Evolutionary conservation across 2,113 vertebrate genomes (phyloP).

Genomic region (Rhipidura dahli): DNA sequence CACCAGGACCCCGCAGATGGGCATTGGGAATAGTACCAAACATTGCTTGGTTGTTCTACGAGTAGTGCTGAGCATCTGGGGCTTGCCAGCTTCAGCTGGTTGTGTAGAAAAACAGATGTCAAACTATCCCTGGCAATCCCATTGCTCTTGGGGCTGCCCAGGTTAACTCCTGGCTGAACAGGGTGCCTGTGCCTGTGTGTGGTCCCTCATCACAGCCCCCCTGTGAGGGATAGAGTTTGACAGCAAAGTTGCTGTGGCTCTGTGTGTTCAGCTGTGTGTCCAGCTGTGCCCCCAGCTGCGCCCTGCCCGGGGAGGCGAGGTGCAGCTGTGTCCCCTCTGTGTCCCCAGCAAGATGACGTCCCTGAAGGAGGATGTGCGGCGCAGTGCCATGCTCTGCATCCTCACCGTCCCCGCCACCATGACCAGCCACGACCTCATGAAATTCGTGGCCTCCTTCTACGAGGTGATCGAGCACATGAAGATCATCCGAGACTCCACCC

Average conservation of each 20-base stretch:
- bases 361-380: slow-evolving; percentile 86
- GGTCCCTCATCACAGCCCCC: background rate
- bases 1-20: background rate
- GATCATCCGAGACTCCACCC: slow-evolving; percentile 96
- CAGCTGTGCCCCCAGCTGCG: background rate
- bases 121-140: background rate
- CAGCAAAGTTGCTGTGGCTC: background rate
- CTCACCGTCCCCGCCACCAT: slow-evolving; percentile 94
- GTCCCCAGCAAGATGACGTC: slow-evolving; percentile 95
- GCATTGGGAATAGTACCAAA: background rate
- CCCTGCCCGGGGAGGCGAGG: background rate
- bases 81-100: background rate
- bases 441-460: slow-evolving; percentile 94
- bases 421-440: slow-evolving; percentile 99
- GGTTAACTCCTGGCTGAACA: background rate
- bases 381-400: slow-evolving; percentile 96
- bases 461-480: slow-evolving; percentile 99
- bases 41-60: background rate
- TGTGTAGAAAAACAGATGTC: background rate
- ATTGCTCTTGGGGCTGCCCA: background rate
- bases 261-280: background rate
- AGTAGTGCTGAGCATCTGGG: background rate
- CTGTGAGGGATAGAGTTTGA: accelerated
- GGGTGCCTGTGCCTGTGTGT: background rate
- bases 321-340: slow-evolving; percentile 30